These are phyloP conservation scores for Beroe forskalii DNA, from an alignment of 37 sponge, comb jelly and placozoan species.

Conservation along the genomic window DNA sequence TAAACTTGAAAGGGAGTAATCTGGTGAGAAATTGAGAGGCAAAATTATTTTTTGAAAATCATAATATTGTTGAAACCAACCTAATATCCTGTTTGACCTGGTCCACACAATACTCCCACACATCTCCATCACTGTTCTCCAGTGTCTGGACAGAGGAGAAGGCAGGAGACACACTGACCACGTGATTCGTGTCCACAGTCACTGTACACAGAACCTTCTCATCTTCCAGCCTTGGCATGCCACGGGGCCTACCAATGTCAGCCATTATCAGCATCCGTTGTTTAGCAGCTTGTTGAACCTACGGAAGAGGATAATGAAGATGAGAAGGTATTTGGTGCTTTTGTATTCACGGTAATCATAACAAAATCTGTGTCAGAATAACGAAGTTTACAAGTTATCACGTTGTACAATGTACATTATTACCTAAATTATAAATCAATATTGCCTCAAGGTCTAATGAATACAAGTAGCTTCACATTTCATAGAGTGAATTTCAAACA, in stretches of 20 bases:
- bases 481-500: too few relatives aligned
- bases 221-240: conserved; percentile 33
- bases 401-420: too few relatives aligned
- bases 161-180: conserved; percentile 7
- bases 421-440: too few relatives aligned
- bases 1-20: too few relatives aligned
- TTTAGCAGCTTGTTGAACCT: conserved; percentile 6
- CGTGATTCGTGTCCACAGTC: conserved; percentile 33
- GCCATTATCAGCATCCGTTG: conserved; percentile 54
- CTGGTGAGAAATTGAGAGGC: too few relatives aligned
- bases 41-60: too few relatives aligned
- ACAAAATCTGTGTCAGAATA: too few relatives aligned
- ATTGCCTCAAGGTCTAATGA: too few relatives aligned
- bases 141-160: neutral
- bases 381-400: too few relatives aligned
- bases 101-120: conserved; percentile 58
- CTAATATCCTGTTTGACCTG: conserved; percentile 16
- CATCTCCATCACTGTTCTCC: conserved; percentile 63
- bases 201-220: conserved; percentile 21
- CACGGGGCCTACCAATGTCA: conserved; percentile 41
- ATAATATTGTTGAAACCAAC: too few relatives aligned
- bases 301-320: neutral
- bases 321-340: neutral
- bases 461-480: too few relatives aligned
- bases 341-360: too few relatives aligned